phyloP scores from a whole-genome alignment of 2,888 invertebrate genomes.

The Imbricaverruca yamaguchii region DNA sequence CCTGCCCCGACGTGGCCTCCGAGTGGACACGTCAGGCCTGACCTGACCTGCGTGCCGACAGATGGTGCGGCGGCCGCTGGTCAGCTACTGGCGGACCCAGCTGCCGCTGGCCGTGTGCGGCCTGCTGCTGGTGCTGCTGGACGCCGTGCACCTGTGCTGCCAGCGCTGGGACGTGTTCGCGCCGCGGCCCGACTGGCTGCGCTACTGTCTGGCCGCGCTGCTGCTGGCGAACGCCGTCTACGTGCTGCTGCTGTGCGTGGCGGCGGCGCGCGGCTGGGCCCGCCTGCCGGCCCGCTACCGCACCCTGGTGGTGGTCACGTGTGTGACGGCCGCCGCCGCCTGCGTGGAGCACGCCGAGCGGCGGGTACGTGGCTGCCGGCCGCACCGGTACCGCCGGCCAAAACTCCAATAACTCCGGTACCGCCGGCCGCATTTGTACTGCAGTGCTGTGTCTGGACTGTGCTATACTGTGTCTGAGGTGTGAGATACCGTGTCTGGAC shows the following conservation, averaged over 20 bases:
- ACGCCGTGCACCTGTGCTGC: not conserved
- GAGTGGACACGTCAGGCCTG: no score
- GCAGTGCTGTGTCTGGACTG: no score
- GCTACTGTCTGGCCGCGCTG: constrained; percentile 1
- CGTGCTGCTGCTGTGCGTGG: not conserved
- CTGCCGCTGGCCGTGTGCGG: not conserved
- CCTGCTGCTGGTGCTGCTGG: constrained; percentile 16
- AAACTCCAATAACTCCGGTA: no score
- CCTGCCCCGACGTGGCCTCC: no score
- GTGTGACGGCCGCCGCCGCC: constrained; percentile 1
- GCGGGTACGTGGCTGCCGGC: not conserved
- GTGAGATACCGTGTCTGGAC: no score
- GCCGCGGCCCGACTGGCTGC: constrained; percentile 5
- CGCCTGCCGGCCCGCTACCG: constrained; percentile 11
- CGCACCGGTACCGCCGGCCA: not conserved
- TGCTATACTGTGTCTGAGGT: no score
- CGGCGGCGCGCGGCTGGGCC: not conserved
- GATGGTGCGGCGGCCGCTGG: not conserved
- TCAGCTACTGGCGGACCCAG: not conserved
- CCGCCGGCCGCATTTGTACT: no score
- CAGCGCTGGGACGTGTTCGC: not conserved
- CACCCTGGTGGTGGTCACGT: not conserved
- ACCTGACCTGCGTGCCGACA: not conserved
- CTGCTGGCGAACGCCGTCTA: not conserved
- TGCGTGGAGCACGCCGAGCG: constrained; percentile 17